Conservation (phyloP, 2,113 vertebrate species). For the Ahaetulla prasina region DNA sequence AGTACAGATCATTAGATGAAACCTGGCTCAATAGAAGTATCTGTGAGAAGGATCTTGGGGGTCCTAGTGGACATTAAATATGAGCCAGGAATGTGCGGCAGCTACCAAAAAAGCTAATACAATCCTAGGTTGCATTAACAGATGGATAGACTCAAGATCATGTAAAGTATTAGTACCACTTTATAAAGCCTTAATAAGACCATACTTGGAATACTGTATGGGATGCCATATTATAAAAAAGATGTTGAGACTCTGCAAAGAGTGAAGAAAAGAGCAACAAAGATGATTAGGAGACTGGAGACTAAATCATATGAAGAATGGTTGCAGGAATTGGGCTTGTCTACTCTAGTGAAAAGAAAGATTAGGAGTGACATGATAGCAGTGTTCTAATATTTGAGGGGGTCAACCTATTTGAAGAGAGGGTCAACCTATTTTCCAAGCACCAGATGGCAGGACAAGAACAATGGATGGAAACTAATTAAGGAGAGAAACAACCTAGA, state of each 20-base stretch:
- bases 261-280: background rate
- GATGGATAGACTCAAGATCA: background rate
- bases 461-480: background rate
- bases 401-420: background rate
- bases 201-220: background rate
- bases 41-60: background rate
- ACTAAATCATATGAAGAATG: background rate
- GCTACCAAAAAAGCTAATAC: background rate
- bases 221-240: background rate
- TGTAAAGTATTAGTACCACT: background rate
- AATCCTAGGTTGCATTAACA: background rate
- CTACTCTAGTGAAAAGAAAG: background rate
- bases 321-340: no score
- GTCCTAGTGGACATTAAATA: background rate
- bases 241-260: background rate
- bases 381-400: background rate
- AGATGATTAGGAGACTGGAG: background rate
- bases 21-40: background rate
- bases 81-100: background rate
- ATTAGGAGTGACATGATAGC: background rate
- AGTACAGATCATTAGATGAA: background rate
- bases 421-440: background rate
- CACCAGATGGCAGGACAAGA: background rate
- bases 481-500: background rate
- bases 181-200: background rate